These are phyloP conservation scores for Pteropus alecto DNA, from an alignment of 2,113 vertebrate species.

Conservation along the genomic window DNA sequence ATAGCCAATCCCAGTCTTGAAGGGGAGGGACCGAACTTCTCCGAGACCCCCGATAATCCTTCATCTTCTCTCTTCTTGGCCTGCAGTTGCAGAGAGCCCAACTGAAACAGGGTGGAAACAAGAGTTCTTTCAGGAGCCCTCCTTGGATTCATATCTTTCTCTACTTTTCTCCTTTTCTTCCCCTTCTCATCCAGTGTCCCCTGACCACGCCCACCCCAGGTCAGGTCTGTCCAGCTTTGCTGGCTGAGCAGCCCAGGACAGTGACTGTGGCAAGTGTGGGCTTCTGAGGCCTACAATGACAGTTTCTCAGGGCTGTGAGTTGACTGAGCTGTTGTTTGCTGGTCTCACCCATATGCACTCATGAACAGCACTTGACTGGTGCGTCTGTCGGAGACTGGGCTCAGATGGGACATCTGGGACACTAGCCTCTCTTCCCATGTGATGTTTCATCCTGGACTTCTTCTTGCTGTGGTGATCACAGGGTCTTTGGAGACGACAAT, in stretches of 20 bases:
- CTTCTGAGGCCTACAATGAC: not conserved
- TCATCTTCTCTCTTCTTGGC: not conserved
- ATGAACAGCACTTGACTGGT: not conserved
- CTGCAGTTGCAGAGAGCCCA: not conserved
- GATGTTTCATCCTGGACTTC: not conserved
- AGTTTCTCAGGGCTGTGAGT: not conserved
- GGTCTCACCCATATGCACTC: not conserved
- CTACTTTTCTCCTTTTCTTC: not conserved
- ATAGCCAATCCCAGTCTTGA: not conserved
- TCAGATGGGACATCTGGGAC: not conserved
- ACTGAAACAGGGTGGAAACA: not conserved
- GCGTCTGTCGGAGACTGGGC: not conserved
- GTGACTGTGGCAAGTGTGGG: not conserved
- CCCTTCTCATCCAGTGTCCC: not conserved
- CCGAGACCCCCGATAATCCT: not conserved
- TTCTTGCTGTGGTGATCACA: not conserved
- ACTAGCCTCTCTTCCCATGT: accelerated
- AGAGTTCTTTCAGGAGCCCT: accelerated
- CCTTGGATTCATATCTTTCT: not conserved
- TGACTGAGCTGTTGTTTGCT: not conserved
- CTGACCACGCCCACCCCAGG: too few species aligned
- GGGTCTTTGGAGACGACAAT: not conserved
- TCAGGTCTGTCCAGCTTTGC: not conserved
- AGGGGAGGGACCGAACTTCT: too few species aligned
- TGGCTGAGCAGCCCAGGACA: not conserved